Conservation (phyloP, 2,888 invertebrate species). For the Cactoblastis cactorum region DNA sequence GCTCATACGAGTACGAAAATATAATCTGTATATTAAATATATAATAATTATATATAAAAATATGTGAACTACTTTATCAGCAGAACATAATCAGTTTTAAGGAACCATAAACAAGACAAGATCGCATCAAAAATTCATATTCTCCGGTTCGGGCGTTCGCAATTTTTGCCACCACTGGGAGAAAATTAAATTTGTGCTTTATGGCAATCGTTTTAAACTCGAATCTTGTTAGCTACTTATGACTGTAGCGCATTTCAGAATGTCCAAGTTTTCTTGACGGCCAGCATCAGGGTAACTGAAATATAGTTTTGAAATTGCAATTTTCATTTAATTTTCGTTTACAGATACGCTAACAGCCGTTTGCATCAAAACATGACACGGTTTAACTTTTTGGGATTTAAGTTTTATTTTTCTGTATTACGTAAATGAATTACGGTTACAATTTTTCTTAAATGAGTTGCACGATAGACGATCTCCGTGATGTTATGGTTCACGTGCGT, state of each 20-base stretch:
- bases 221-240: conserved; percentile 30
- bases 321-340: no score
- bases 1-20: no score
- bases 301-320: background rate
- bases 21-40: no score
- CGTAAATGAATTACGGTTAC: no score
- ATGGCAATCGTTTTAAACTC: conserved; percentile 39
- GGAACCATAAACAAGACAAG: conserved; percentile 39
- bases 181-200: conserved; percentile 48
- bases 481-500: no score
- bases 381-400: no score
- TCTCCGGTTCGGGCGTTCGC: conserved; percentile 29
- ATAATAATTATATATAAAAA: no score
- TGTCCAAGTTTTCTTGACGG: conserved; percentile 6
- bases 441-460: no score
- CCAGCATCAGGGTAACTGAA: background rate
- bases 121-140: conserved; percentile 49
- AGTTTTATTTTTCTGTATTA: no score
- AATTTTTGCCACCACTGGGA: conserved; percentile 33
- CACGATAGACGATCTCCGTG: no score
- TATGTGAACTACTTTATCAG: background rate
- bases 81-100: conserved; percentile 30
- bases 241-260: conserved; percentile 15
- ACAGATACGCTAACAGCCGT: no score
- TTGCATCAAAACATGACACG: no score